Percentiles rank a stretch among this genome's conserved stretches.
phyloP scores from a whole-genome alignment of 2,888 invertebrate genomes.

The Alsophila aescularia region DNA sequence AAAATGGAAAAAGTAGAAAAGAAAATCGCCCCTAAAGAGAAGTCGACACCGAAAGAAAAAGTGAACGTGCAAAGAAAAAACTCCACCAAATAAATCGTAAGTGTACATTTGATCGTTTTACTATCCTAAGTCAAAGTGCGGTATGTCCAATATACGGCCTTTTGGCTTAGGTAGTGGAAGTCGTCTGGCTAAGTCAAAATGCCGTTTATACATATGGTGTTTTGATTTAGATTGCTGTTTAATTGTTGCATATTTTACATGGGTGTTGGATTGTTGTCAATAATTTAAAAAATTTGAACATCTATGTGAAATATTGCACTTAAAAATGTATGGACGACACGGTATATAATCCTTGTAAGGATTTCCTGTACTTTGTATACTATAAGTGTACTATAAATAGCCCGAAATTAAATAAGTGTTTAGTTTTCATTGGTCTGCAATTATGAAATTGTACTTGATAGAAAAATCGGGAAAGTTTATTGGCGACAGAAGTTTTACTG shows the following conservation, averaged over 20 bases:
- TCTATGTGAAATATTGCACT: not conserved
- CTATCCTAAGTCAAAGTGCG: not conserved
- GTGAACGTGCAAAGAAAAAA: slow-evolving; percentile 61
- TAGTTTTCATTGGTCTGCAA: not conserved
- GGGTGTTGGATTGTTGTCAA: not conserved
- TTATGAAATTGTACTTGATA: too few species aligned
- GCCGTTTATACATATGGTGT: not conserved
- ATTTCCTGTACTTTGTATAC: not conserved
- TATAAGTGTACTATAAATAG: not conserved
- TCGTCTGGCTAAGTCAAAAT: not conserved
- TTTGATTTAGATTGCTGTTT: not conserved
- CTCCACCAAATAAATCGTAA: slow-evolving; percentile 61
- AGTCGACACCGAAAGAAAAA: slow-evolving; percentile 36
- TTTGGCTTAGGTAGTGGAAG: not conserved
- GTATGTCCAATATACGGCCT: not conserved
- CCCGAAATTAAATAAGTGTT: not conserved
- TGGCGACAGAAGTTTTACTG: too few species aligned
- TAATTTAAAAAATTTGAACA: not conserved
- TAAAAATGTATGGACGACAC: not conserved
- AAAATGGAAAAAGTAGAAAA: slow-evolving; percentile 46
- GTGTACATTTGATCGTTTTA: not conserved
- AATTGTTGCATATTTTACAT: not conserved
- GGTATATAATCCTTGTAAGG: not conserved
- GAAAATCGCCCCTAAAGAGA: slow-evolving; percentile 36
- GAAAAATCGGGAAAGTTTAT: too few species aligned